Evolutionary conservation across 2,113 vertebrate species (phyloP).

Genomic region (Zeus faber): DNA sequence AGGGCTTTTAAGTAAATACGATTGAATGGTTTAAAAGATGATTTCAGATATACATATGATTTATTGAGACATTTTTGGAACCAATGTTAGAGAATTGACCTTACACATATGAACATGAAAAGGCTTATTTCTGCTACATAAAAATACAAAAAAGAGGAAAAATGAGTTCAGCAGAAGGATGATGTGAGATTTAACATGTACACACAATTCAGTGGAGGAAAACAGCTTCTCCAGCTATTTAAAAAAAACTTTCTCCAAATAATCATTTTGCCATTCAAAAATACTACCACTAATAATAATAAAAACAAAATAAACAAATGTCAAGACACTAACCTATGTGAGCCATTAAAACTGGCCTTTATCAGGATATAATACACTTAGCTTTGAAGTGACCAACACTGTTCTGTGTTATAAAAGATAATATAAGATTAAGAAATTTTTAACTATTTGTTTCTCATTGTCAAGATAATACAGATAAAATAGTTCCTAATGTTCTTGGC

Average conservation of each 20-base stretch:
- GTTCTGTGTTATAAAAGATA: neutral
- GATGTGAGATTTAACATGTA: conserved; percentile 28
- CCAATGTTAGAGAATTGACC: no score
- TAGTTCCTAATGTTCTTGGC: no score
- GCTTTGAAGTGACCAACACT: neutral
- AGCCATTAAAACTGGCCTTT: conserved; percentile 1
- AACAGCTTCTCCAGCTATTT: no score
- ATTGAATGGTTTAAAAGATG: conserved; percentile 33
- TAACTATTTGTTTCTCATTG: neutral
- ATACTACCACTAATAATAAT: no score
- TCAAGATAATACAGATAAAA: no score
- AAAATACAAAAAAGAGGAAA: conserved; percentile 22
- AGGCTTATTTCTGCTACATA: conserved; percentile 10
- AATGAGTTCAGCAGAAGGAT: conserved; percentile 9
- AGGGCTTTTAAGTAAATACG: conserved; percentile 42
- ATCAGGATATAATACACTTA: neutral
- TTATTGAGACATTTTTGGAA: conserved; percentile 38
- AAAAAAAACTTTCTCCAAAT: no score
- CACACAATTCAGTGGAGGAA: conserved; percentile 12
- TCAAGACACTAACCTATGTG: neutral
- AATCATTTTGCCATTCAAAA: no score
- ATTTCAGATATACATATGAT: neutral
- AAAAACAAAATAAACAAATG: conserved; percentile 3
- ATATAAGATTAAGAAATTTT: neutral
- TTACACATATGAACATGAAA: no score